Evolutionary conservation across 2,888 invertebrate species (phyloP), one percentile per base, ranked within the genome.

Genomic region (Acronicta psi): DNA sequence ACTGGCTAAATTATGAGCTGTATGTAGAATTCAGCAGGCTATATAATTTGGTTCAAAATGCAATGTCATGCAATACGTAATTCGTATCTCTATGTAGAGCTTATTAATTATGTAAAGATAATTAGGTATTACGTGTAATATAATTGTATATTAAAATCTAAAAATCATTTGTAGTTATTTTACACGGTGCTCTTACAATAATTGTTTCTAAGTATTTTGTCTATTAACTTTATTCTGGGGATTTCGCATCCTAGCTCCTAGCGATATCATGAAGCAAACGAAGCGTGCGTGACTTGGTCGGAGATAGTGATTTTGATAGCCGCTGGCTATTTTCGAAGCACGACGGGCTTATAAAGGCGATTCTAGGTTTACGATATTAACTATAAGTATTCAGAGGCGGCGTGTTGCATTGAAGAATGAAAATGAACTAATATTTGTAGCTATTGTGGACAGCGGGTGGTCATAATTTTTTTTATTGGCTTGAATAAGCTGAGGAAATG

Each of bases 281-380:
- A 69, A 75, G 77, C 80, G 82, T 87, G 87, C 88, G 87, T 86
- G 87, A 85, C 86, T 80, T 80, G 73, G 72, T 69, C 75, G 53
- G 68, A 79, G 84, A 84, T 86, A 82, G 81, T 72, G 78, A 79
- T 77, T 79, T 75, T 69, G 79, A 81, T 82, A 79, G 80, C 86
- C 69, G 59, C 64, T 65, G 83, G 85, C 81, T 75, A 77, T 83
- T 81, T 80, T 77, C 66, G 75, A 81, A 77, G 73, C 82, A 84
- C 84, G 82, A 81, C 67, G 66, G 47, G 63, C 69, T 73, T 63
- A 58, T 59, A 60, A 70, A 73, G 65, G 71, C 69, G 53, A 69
- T 66, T 62, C 66, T 72, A 71, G 68, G 57, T 69, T 71, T 63
- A 73, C 51, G 65, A 64, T 69, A 62, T 75, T 68, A 68, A 59